These are phyloP conservation scores for Diadophis punctatus DNA, from an alignment of 2,113 vertebrate genomes.

Conservation along the genomic window DNA sequence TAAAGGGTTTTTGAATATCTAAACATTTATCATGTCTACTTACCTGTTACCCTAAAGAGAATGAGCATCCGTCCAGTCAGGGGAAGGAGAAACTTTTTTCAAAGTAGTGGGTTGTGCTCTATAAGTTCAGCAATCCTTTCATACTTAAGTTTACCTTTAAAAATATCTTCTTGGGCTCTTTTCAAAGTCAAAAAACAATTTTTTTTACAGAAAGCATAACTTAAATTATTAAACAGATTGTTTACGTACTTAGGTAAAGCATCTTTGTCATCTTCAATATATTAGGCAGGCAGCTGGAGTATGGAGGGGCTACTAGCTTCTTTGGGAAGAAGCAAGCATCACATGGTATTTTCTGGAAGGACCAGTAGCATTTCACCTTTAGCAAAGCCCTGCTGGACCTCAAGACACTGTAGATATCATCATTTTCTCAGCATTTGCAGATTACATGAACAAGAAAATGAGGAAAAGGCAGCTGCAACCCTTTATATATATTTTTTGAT, in stretches of 20 bases:
- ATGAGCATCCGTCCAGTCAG: too few species aligned
- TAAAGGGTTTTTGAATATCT: neutral
- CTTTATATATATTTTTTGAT: neutral
- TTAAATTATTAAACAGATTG: constrained; percentile 19
- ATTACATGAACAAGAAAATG: neutral
- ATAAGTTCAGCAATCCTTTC: neutral
- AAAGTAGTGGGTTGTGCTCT: neutral
- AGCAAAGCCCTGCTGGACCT: neutral
- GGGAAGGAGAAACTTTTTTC: neutral
- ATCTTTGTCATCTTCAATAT: neutral
- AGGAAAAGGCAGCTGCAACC: neutral
- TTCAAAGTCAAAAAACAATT: neutral
- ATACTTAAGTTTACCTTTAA: neutral
- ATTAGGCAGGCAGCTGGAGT: fast-evolving
- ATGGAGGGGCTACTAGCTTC: neutral
- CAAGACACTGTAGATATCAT: neutral
- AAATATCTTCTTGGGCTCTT: neutral
- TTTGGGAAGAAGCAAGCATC: neutral
- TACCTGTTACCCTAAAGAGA: neutral
- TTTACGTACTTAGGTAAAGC: neutral
- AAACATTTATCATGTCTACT: neutral
- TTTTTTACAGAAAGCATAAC: neutral
- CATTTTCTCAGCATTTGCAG: neutral
- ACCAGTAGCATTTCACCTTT: neutral
- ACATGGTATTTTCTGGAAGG: neutral